These are phyloP conservation scores for Heliconius charithonia DNA, from an alignment of 2,888 invertebrate genomes.

Conservation along the genomic window DNA sequence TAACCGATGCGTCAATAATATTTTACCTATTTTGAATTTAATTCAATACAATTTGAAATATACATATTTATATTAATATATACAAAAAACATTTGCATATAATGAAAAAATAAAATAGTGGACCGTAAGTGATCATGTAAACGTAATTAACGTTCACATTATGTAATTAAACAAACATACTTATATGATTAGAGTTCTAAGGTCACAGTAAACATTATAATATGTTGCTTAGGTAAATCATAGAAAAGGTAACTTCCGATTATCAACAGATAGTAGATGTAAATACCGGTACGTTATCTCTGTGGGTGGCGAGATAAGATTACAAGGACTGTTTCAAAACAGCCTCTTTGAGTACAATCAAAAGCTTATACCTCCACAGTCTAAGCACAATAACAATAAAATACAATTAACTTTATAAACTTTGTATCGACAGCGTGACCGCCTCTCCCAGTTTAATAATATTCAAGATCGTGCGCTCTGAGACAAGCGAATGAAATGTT, in stretches of 20 bases:
- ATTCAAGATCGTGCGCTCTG: slow-evolving; percentile 58
- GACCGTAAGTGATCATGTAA: too few relatives aligned
- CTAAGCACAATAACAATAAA: slow-evolving; percentile 47
- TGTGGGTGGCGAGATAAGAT: slow-evolving; percentile 55
- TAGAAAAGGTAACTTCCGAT: slow-evolving; percentile 57
- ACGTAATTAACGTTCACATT: too few relatives aligned
- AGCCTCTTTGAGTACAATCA: slow-evolving; percentile 35
- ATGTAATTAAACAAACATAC: too few relatives aligned
- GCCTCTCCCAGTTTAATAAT: slow-evolving; percentile 55
- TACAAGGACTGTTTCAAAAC: slow-evolving; percentile 45
- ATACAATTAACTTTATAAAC: slow-evolving; percentile 53
- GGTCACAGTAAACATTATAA: slow-evolving; percentile 12
- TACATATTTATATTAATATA: too few relatives aligned
- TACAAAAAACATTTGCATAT: too few relatives aligned
- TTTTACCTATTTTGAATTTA: too few relatives aligned
- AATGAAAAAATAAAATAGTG: too few relatives aligned
- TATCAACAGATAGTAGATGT: slow-evolving; percentile 55
- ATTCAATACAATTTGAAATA: too few relatives aligned
- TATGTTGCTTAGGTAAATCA: slow-evolving; percentile 56
- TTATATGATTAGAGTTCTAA: slow-evolving; percentile 4
- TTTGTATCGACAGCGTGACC: slow-evolving; percentile 56
- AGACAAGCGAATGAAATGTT: slow-evolving; percentile 60
- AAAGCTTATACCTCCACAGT: slow-evolving; percentile 37
- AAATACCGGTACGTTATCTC: slow-evolving; percentile 62
- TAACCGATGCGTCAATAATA: too few relatives aligned